Evolutionary conservation across 2,888 invertebrate genomes (phyloP).

Genomic region (Troilus luridus): DNA sequence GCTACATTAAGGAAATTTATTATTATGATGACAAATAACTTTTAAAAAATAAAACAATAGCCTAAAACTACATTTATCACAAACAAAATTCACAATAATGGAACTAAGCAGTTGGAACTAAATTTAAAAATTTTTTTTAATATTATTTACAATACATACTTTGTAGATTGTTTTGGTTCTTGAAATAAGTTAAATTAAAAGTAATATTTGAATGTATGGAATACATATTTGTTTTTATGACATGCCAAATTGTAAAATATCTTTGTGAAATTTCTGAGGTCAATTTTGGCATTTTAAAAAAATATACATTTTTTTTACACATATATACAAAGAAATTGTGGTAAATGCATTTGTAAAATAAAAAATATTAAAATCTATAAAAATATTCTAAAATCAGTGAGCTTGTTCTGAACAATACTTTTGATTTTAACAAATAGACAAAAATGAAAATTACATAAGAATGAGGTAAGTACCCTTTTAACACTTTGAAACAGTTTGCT

Average conservation of each 20-base stretch:
- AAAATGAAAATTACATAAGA: conserved; percentile 1
- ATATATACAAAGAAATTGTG: conserved; percentile 53
- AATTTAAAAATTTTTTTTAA: background rate
- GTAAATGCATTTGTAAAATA: conserved; percentile 52
- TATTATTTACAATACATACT: background rate
- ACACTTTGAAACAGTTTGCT: background rate
- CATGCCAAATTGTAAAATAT: background rate
- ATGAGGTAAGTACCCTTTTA: conserved; percentile 51
- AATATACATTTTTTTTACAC: conserved; percentile 52
- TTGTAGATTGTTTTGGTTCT: background rate
- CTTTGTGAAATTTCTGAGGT: background rate
- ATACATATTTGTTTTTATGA: background rate
- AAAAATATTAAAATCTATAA: conserved; percentile 31
- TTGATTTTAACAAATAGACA: background rate
- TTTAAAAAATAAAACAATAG: conserved; percentile 15
- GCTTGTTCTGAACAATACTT: conserved; percentile 22
- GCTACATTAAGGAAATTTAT: background rate
- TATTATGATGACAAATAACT: background rate
- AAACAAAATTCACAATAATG: conserved; percentile 34
- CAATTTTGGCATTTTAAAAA: conserved; percentile 38
- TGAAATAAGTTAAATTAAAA: background rate
- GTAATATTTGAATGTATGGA: background rate
- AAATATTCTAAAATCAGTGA: conserved; percentile 32
- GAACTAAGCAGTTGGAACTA: conserved; percentile 20
- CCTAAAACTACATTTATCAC: conserved; percentile 24